phyloP scores from a whole-genome alignment of 1,140 invertebrate genomes.

The Halesus radiatus region DNA sequence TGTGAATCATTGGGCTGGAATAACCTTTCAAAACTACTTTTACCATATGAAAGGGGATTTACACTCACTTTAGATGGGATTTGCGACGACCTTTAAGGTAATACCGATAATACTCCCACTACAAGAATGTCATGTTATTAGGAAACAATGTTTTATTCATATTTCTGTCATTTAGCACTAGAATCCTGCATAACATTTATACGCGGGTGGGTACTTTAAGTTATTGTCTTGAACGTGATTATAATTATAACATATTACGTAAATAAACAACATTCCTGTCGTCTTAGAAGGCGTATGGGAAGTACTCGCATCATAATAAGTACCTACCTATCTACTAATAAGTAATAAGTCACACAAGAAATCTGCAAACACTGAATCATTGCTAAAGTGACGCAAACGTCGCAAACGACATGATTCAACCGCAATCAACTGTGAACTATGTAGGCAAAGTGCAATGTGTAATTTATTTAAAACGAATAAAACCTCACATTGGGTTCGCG shows the following conservation, averaged over 20 bases:
- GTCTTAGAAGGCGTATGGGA: background rate
- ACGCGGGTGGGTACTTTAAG: background rate
- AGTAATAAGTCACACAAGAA: background rate
- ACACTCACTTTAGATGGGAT: too few relatives aligned
- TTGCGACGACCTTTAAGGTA: too few relatives aligned
- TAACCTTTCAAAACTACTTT: too few relatives aligned
- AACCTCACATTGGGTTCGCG: too few relatives aligned
- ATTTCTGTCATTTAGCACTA: too few relatives aligned
- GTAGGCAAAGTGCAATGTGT: background rate
- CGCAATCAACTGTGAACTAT: constrained; percentile 15
- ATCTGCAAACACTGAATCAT: constrained; percentile 12
- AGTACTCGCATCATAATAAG: background rate
- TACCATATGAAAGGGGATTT: too few relatives aligned
- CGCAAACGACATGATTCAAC: background rate
- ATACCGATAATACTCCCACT: too few relatives aligned
- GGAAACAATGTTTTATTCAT: too few relatives aligned
- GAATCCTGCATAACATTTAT: too few relatives aligned
- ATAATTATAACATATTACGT: background rate
- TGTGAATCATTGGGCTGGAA: too few relatives aligned
- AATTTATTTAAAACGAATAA: too few relatives aligned
- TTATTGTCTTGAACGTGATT: background rate
- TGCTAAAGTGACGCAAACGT: background rate
- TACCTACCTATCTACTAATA: background rate
- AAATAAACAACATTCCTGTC: constrained; percentile 1
- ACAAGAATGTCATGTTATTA: too few relatives aligned